Conservation (phyloP, 2,797 vertebrate species). For the Sebastes ruberrimus region DNA sequence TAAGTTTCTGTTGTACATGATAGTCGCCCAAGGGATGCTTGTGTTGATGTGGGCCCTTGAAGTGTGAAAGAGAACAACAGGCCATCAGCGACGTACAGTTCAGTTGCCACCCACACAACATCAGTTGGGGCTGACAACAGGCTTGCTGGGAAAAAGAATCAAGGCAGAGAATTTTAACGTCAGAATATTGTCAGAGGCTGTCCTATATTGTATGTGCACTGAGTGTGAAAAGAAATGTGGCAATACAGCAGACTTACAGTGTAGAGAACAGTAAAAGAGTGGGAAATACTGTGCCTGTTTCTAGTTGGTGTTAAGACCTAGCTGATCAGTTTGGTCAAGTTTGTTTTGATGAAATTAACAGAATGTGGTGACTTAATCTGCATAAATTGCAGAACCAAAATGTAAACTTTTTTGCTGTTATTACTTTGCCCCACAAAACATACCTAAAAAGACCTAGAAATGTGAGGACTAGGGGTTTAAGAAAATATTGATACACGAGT, state of each 20-base stretch:
- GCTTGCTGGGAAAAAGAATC: constrained; percentile 8
- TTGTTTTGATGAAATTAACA: neutral
- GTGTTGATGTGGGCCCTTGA: constrained; percentile 43
- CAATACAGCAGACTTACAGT: neutral
- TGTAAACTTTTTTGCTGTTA: neutral
- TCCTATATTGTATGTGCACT: neutral
- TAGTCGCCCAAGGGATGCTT: constrained; percentile 14
- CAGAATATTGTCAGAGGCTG: neutral
- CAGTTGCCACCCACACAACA: constrained; percentile 39
- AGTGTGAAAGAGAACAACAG: constrained; percentile 43
- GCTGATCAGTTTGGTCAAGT: neutral
- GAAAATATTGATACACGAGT: no score
- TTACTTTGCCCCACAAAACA: neutral
- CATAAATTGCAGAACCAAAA: neutral
- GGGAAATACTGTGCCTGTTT: neutral
- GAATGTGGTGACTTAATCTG: neutral
- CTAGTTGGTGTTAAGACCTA: neutral
- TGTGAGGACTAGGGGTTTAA: neutral
- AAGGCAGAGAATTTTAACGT: neutral
- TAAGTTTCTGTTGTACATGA: constrained; percentile 12
- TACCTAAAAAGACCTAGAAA: neutral
- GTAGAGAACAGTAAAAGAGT: neutral
- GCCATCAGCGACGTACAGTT: constrained; percentile 27
- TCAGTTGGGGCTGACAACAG: constrained; percentile 41
- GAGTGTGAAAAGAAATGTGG: neutral